Conservation (phyloP, 1,140 invertebrate genomes). For the Metaphire vulgaris region DNA sequence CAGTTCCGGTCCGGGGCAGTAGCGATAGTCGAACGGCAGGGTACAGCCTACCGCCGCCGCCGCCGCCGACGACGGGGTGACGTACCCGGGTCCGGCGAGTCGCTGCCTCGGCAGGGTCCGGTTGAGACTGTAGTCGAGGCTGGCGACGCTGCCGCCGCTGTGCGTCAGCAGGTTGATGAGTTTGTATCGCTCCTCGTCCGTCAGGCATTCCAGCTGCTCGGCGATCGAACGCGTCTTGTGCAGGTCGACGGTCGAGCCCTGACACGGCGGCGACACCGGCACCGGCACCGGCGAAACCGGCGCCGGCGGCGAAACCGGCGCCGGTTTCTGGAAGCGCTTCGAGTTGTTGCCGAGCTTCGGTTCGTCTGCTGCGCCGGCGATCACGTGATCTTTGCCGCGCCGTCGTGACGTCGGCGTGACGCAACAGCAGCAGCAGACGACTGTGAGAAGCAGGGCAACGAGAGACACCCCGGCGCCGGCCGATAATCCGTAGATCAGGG, state of each 20-base stretch:
- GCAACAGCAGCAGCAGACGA: not conserved
- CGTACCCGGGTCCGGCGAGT: not conserved
- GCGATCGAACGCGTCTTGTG: constrained; percentile 8
- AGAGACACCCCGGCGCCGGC: not conserved
- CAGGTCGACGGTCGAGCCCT: not conserved
- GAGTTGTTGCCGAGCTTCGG: not conserved
- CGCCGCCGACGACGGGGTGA: too few species aligned
- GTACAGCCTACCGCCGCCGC: not conserved
- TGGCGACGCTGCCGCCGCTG: constrained; percentile 9
- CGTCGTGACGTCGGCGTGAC: not conserved
- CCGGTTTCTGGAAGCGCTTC: not conserved
- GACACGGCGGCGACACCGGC: not conserved
- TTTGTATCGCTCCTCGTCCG: constrained; percentile 17
- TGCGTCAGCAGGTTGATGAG: constrained; percentile 15
- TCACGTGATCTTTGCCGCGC: not conserved
- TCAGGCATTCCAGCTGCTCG: constrained; percentile 8
- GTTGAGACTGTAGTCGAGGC: not conserved
- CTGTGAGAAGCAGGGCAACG: not conserved
- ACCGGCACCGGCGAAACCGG: not conserved
- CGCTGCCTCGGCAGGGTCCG: not conserved
- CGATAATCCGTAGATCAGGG: not conserved
- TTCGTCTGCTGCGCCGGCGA: not conserved
- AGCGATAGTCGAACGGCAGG: not conserved
- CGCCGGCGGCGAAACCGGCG: too few species aligned
- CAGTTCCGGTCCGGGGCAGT: not conserved